phyloP scores from a whole-genome alignment of 2,113 vertebrate species.

The Myocastor coypus region DNA sequence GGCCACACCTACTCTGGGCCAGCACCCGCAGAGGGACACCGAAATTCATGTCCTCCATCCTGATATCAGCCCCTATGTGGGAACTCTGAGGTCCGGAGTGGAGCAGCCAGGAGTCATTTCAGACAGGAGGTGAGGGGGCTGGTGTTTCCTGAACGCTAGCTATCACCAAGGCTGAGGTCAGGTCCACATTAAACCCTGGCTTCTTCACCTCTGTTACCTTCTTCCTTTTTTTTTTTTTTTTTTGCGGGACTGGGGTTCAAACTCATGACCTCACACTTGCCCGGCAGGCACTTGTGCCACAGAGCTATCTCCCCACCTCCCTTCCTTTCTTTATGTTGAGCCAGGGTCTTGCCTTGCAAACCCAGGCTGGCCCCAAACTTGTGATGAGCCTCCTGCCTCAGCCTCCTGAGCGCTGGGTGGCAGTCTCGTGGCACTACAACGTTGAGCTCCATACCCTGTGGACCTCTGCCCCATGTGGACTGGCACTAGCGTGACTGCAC shows the following conservation, averaged over 20 bases:
- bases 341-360: background rate
- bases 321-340: background rate
- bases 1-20: background rate
- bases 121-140: background rate
- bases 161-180: background rate
- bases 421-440: background rate
- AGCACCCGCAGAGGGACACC: background rate
- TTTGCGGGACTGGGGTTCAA: too few species aligned
- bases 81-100: background rate
- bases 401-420: background rate
- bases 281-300: too few species aligned
- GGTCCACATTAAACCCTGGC: background rate
- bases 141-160: background rate
- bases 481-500: background rate
- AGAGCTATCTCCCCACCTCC: too few species aligned
- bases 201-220: background rate
- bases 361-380: background rate
- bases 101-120: background rate
- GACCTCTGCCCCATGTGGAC: background rate
- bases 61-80: background rate
- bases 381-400: background rate
- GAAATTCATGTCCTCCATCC: accelerated
- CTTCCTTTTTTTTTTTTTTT: too few species aligned
- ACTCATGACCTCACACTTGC: too few species aligned
- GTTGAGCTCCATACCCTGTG: background rate